Base-by-base conservation (phyloP, 1,140 invertebrate genomes). In the Anadara kagoshimensis region DNA sequence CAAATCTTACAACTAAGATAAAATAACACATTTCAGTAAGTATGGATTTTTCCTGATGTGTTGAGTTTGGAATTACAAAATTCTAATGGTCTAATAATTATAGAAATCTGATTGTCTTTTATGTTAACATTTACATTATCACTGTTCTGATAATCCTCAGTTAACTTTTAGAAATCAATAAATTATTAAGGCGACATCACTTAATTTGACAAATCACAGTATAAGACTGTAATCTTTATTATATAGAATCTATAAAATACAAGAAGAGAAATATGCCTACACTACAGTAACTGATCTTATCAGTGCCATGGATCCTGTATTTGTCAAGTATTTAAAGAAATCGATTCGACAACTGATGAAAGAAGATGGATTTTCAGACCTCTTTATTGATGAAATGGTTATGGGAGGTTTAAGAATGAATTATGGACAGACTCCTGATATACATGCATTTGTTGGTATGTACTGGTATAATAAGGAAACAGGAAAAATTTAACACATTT, bases 381-480 rank as follows among this genome's bases (percentile, higher is more conserved):
- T 61, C 26, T 85, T 93, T 24, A 92, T 93, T 16, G 68, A 92
- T 69, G 93, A 94, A 84, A 67, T 93, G 24, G 91, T 92, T 1
- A 82, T 89, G 73, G 90, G 91, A 11, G 90, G 91, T 24, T 81
- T 91, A 41, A 89, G 91, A 56, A 90, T 90, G 0, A 93, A 94
- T 87, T 94, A 94, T 83, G 93, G 93, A 44, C 93, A 94, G 83
- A 89, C 90, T 26, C 89, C 89, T 2, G 81, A 90, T 67, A 85
- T 92, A 29, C 92, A 92, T 70, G 90, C 90, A 72, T 93, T 94
- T 87, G 92, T 93, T 63, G 92, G 91, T 91, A 85, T 86, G 88
- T 82, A 65, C 20, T 14, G 0, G 24, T 36, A 20, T 18, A 18
- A 59, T 59, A 56, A 20, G 53, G 1, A 20, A 56, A 49, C n/a